Conservation (phyloP, 2,888 invertebrate genomes). For the Chloroclysta siterata region DNA sequence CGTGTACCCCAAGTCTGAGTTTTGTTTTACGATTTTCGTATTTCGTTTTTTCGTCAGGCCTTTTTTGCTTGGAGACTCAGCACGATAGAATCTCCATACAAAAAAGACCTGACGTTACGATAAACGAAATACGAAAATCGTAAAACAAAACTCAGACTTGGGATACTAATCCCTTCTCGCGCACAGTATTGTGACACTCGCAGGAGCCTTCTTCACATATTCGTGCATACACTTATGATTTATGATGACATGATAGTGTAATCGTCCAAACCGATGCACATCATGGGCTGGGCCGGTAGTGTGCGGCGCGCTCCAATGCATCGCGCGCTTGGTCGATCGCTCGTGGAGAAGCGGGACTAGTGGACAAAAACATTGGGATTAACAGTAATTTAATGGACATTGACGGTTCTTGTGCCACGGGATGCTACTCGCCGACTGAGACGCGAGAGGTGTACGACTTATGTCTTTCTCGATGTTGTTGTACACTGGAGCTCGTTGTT, state of each 20-base stretch:
- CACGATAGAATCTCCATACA: too few relatives aligned
- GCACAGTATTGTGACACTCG: too few relatives aligned
- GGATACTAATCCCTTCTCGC: too few relatives aligned
- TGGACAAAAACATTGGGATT: slow-evolving; percentile 20
- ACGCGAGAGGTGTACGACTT: background rate
- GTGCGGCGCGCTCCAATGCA: slow-evolving; percentile 20
- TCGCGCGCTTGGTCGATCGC: slow-evolving; percentile 25
- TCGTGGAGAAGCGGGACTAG: slow-evolving; percentile 23
- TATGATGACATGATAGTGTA: background rate
- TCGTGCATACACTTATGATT: background rate
- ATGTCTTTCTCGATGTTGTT: too few relatives aligned
- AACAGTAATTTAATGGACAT: slow-evolving; percentile 7
- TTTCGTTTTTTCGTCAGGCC: too few relatives aligned
- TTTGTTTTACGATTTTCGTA: too few relatives aligned
- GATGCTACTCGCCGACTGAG: background rate
- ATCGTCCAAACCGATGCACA: slow-evolving; percentile 11
- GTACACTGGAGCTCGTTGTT: too few relatives aligned
- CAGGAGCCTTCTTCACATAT: background rate
- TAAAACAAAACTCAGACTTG: too few relatives aligned
- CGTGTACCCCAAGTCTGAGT: too few relatives aligned
- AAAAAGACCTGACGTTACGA: too few relatives aligned
- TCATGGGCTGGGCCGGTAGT: slow-evolving; percentile 19
- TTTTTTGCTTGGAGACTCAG: too few relatives aligned
- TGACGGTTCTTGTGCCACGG: background rate
- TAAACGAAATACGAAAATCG: too few relatives aligned